Evolutionary conservation across 2,888 invertebrate genomes (phyloP), one percentile per base, ranked within the genome.

Genomic region (Metallyticus violacea): DNA sequence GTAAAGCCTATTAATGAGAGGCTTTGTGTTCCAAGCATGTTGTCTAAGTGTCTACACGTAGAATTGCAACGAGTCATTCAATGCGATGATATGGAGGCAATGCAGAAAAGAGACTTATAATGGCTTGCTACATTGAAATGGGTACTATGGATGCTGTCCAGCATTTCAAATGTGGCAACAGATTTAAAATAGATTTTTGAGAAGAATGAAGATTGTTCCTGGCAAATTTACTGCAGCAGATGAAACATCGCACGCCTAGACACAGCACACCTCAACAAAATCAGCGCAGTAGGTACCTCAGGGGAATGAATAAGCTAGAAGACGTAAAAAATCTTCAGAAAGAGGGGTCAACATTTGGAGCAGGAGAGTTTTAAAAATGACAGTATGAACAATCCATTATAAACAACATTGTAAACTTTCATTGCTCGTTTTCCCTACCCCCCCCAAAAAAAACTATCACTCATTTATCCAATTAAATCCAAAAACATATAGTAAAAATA

Each of bases 31-130:
- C 80, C 79, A 79, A 26, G 25, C 9, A 79, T 79, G 79, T 27
- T 7, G 27, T 80, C 26, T 80, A 80, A 28, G 26, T 27, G 80
- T 7, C 2, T 2, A 7, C 0, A n/a, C 78, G 7, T 7, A 78
- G 78, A 80, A 80, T 26, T 80, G 86, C 79, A 86, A 79, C 80
- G 80, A 79, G 26, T 82, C 87, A 90, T 85, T 77, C 86, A 77
- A 40, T 40, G 27, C 28, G 28, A 85, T 85, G 28, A 25, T 88
- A 29, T 77, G 4, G 29, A 22, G 78, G 79, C 78, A n/a, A 86
- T 22, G 22, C 79, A 79, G 6, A 85, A 87, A 78, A 22, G 30
- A 22, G 76, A 30, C 29, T 40, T 30, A 22, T 2, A 6, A 9
- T 2, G 40, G 26, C 81, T 40, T 25, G 22, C n/a, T 30, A 40